These are phyloP conservation scores for Drosophila ficusphila DNA, from an alignment of 1,140 invertebrate species.

Conservation along the genomic window DNA sequence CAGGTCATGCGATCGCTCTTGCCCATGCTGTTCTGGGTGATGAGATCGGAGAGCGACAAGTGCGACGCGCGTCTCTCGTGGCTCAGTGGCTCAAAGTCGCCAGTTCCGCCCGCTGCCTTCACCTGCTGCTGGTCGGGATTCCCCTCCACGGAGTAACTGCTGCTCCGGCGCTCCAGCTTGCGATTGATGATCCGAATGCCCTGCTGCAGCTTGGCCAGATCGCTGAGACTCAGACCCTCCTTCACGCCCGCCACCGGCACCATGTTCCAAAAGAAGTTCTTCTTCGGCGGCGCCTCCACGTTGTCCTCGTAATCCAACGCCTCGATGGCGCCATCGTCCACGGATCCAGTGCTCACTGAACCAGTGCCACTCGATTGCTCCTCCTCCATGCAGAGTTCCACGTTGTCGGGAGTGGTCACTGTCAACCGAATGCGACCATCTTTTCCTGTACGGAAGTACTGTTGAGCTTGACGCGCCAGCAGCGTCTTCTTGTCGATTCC, in stretches of 20 bases:
- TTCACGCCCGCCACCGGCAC: conserved; percentile 62
- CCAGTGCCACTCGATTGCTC: conserved; percentile 56
- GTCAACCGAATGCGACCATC: conserved; percentile 75
- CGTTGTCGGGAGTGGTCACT: conserved; percentile 80
- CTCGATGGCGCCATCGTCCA: conserved; percentile 76
- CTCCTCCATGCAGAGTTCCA: conserved; percentile 75
- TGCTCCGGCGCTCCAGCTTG: conserved; percentile 65
- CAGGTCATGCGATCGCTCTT: conserved; percentile 82
- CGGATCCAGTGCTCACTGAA: conserved; percentile 49
- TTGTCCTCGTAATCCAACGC: conserved; percentile 70
- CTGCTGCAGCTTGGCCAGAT: conserved; percentile 69
- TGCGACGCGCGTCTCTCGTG: conserved; percentile 56
- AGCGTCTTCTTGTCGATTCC: conserved; percentile 79
- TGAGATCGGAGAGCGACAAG: conserved; percentile 77
- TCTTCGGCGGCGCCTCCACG: conserved; percentile 41
- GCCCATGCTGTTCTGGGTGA: conserved; percentile 83
- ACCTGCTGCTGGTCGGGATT: conserved; percentile 18
- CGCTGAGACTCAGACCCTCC: conserved; percentile 74
- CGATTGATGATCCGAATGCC: conserved; percentile 63
- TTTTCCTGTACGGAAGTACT: conserved; percentile 52
- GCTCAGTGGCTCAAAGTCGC: conserved; percentile 25
- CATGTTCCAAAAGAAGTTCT: conserved; percentile 81
- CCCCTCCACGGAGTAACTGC: conserved; percentile 62
- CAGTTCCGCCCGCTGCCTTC: background rate
- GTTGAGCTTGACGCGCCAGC: conserved; percentile 54